Evolutionary conservation across 2,797 vertebrate species (phyloP), one percentile per base, ranked within the genome.

Genomic region (Cyprinodon diabolis): DNA sequence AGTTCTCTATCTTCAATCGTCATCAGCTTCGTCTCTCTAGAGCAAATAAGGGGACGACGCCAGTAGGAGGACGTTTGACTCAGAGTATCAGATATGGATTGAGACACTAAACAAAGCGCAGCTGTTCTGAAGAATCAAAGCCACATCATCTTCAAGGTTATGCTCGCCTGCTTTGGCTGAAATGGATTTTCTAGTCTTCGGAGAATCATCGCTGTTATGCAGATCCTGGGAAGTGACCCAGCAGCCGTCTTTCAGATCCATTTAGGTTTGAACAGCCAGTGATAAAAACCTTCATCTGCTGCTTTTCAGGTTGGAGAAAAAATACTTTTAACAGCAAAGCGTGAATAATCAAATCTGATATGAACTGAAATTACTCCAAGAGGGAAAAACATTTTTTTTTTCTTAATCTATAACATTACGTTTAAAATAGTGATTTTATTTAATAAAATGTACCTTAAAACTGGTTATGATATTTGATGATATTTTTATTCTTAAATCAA

Each of bases 61-160:
- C 67, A 54, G 76, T 19, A 56, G 72, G 71, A 84, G 75, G 75
- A 75, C 69, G 66, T 68, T 25, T 54, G 66, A 55, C 52, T 81
- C 62, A 37, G 30, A 67, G 4, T 71, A 68, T 66, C 72, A 79
- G 75, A 70, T 77, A 82, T 78, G 72, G 68, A 83, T 78, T 37
- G 43, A 74, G 56, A 79, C 80, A 84, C 90, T 83, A 84, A 84
- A 84, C 77, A 68, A 45, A 70, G 74, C 49, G 55, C 68, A 72
- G 82, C 73, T 86, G 80, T 79, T 78, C 48, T 70, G 74, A 69
- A 69, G 66, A 81, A 82, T 89, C 79, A 87, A 81, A 87, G 82
- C 78, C 4, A 45, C 51, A 66, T 77, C 19, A 12, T 76, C 79
- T 77, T 82, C 83, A 86, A 82, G 79, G 80, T 80, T 83, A 71